phyloP scores from a whole-genome alignment of 2,888 invertebrate genomes.

The Lydus trimaculatus region DNA sequence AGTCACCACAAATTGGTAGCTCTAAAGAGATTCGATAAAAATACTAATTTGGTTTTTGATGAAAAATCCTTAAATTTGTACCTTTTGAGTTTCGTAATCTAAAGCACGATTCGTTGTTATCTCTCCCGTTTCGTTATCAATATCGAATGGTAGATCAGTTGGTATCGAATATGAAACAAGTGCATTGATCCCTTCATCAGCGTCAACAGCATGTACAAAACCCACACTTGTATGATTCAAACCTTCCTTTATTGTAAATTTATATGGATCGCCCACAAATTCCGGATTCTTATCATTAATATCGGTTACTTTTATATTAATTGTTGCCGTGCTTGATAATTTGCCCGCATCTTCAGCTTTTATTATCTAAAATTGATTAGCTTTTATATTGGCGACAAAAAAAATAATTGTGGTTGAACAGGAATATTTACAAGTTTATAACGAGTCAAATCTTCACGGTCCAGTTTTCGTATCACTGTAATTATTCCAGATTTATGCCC shows the following conservation, averaged over 20 bases:
- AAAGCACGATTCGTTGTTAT: slow-evolving; percentile 76
- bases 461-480: slow-evolving; percentile 83
- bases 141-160: slow-evolving; percentile 77
- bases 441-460: slow-evolving; percentile 87
- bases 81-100: slow-evolving; percentile 84
- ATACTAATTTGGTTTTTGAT: no score
- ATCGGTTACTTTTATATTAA: slow-evolving; percentile 89
- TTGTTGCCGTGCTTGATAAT: slow-evolving; percentile 80
- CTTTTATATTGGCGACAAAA: not conserved
- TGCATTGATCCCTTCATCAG: slow-evolving; percentile 86
- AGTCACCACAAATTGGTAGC: slow-evolving; percentile 84
- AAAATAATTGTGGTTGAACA: no score
- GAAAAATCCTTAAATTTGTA: slow-evolving; percentile 53
- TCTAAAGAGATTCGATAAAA: no score
- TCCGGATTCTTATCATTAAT: slow-evolving; percentile 93
- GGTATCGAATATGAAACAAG: slow-evolving; percentile 82
- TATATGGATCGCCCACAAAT: slow-evolving; percentile 82
- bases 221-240: slow-evolving; percentile 71
- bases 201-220: slow-evolving; percentile 83
- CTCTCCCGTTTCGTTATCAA: slow-evolving; percentile 81
- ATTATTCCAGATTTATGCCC: slow-evolving; percentile 89
- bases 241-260: slow-evolving; percentile 84
- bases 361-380: slow-evolving; percentile 67
- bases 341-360: slow-evolving; percentile 88
- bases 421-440: slow-evolving; percentile 77